These are phyloP conservation scores for Stomatorhinus walkeri DNA, from an alignment of 2,797 vertebrate species.

Conservation along the genomic window DNA sequence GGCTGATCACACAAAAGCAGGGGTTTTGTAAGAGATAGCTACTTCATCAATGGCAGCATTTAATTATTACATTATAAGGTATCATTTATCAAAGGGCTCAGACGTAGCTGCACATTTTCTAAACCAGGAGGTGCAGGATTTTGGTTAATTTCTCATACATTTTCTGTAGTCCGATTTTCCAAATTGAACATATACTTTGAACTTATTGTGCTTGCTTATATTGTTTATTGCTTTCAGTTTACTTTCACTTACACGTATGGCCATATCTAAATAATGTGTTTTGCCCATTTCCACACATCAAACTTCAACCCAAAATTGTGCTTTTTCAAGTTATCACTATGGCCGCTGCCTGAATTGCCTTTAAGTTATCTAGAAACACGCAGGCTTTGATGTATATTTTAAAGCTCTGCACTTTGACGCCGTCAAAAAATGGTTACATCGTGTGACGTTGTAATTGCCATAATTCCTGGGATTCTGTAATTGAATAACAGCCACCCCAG, in stretches of 20 bases:
- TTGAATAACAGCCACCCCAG: conserved; percentile 2
- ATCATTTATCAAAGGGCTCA: conserved; percentile 14
- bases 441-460: neutral
- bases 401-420: no score
- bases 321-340: neutral
- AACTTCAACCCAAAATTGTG: neutral
- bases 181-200: neutral
- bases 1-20: conserved; percentile 18
- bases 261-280: neutral
- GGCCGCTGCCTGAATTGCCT: neutral
- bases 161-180: neutral
- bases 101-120: neutral
- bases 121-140: neutral
- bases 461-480: conserved; percentile 4
- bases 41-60: conserved; percentile 4
- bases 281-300: neutral
- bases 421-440: neutral
- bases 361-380: neutral
- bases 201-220: neutral
- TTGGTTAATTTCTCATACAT: conserved; percentile 8
- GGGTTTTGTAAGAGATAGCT: conserved; percentile 2
- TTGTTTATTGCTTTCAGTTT: neutral
- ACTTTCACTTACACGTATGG: neutral
- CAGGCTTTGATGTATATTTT: neutral
- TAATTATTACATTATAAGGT: conserved; percentile 18